phyloP scores from a whole-genome alignment of 1,140 invertebrate genomes.

The Saxidomus purpurata region DNA sequence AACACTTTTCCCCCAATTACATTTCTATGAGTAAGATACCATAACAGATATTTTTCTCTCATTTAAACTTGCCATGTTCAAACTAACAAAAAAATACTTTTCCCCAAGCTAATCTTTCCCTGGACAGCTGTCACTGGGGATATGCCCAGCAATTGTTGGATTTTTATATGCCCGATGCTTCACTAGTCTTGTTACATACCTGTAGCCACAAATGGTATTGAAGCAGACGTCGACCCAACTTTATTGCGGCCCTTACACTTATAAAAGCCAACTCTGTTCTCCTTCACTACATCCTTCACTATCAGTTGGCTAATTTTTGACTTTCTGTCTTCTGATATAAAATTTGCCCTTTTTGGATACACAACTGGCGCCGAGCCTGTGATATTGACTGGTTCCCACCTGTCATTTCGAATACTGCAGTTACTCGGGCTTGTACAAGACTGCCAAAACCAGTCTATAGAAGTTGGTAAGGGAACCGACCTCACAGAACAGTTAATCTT shows the following conservation, averaged over 20 bases:
- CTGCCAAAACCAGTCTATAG: constrained; percentile 55
- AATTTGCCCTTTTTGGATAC: constrained; percentile 23
- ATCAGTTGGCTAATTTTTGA: constrained; percentile 44
- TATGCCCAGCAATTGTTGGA: no score
- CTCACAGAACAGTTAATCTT: constrained; percentile 36
- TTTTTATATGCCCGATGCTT: no score
- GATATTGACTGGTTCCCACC: constrained; percentile 41
- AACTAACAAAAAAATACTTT: no score
- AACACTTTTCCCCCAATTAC: no score
- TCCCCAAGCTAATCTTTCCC: no score
- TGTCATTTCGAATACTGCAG: constrained; percentile 12
- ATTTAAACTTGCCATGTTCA: no score
- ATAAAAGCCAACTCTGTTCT: constrained; percentile 35
- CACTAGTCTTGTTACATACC: constrained; percentile 23
- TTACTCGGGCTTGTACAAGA: constrained; percentile 32
- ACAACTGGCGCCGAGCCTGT: background rate
- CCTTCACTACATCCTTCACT: constrained; percentile 9
- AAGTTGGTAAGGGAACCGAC: constrained; percentile 42
- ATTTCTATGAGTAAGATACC: no score
- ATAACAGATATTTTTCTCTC: no score
- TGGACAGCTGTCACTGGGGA: no score
- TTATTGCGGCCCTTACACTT: constrained; percentile 43
- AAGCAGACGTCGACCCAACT: constrained; percentile 6
- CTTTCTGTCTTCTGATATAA: background rate
- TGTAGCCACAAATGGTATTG: constrained; percentile 47